Evolutionary conservation across 2,113 vertebrate species (phyloP), one percentile per base, ranked within the genome.

Genomic region (Vimba vimba): DNA sequence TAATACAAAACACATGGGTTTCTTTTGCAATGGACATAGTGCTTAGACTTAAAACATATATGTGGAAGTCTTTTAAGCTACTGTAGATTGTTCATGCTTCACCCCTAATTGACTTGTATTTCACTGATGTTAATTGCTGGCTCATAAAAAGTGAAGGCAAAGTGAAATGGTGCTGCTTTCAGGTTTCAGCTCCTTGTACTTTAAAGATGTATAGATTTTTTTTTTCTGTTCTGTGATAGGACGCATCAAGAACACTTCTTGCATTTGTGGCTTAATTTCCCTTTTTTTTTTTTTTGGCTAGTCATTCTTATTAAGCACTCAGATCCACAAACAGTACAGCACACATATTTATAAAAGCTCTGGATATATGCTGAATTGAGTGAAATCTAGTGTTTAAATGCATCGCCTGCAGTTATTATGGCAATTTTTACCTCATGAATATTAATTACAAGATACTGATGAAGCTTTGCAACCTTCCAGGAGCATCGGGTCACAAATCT

Each of bases 1-100:
- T 75, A 60, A 59, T 39, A 23, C 71, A 75, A 66, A 66, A 80
- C 77, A 86, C 73, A 47, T 86, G 77, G 85, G 64, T 73, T 23
- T 66, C 27, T 45, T 47, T 86, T 74, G n/a, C n/a, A 73, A 43
- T 12, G 3, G 55, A 71, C 39, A 57, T 25, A 45, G 39, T 84
- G 71, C n/a, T 62, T 75, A 25, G 69, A 47, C 43, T 15, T 74
- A 74, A 43, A 33, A 36, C 62, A 30, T 66, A 66, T 30, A 66
- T 66, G 62, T 30, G 25, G 62, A 66, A 68, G 64, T 69, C 3
- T 69, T 69, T 69, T 69, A 69, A 19, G 15, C 33, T 69, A 68
- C 17, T 69, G 30, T 21, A 33, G 27, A 69, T 21, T 2, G 2
- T 43, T 43, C 36, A n/a, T 71, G 33, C 33, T 39, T 71, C 33